Conservation (phyloP, 2,113 vertebrate species). For the Motacilla alba region DNA sequence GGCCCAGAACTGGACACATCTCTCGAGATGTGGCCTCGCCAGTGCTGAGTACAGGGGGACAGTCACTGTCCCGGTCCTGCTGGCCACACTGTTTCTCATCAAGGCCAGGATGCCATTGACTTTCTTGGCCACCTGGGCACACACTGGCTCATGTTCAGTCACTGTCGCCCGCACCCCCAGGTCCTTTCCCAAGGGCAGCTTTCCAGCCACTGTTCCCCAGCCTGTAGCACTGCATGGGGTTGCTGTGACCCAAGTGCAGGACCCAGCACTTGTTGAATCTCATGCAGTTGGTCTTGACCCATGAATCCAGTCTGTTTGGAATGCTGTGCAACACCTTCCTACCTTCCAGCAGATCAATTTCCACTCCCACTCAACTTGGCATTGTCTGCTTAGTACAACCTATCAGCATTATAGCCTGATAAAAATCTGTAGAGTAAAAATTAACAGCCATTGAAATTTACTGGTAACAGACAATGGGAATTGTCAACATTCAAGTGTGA, state of each 20-base stretch:
- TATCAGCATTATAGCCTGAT: neutral
- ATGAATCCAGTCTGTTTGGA: neutral
- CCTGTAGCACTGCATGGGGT: rapidly evolving
- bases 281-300: neutral
- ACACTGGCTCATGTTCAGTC: neutral
- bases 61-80: neutral
- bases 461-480: neutral
- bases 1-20: neutral
- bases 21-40: rapidly evolving
- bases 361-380: neutral
- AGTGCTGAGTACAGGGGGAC: neutral
- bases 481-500: neutral
- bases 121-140: neutral
- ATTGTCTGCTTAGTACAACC: neutral
- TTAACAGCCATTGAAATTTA: neutral
- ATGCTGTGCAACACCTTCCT: neutral
- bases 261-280: neutral
- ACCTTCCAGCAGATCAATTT: neutral
- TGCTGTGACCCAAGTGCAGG: neutral
- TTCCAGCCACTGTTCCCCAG: neutral
- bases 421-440: neutral
- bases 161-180: neutral
- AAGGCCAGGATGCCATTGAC: neutral
- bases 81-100: neutral
- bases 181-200: neutral